phyloP scores from a whole-genome alignment of 2,797 vertebrate species.

The Pangasius krempfi region DNA sequence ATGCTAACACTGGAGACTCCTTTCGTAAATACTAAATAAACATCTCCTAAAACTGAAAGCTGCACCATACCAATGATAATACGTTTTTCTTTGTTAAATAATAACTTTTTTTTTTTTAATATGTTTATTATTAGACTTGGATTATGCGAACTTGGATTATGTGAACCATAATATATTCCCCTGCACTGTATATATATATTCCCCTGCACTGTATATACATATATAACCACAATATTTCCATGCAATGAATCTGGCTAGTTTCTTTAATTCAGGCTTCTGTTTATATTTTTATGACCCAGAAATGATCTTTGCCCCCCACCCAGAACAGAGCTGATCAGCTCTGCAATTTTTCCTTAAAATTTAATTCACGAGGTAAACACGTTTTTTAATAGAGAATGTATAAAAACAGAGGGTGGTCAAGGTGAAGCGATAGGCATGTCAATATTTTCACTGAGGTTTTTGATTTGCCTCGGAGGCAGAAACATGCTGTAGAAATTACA shows the following conservation, averaged over 20 bases:
- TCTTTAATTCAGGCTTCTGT: neutral
- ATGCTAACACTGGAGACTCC: neutral
- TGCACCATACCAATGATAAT: neutral
- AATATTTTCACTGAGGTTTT: neutral
- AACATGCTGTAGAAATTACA: neutral
- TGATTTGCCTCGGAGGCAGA: constrained; percentile 9
- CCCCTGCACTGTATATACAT: too few species aligned
- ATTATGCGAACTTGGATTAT: neutral
- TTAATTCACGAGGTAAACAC: neutral
- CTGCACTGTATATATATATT: too few species aligned
- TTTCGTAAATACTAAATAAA: neutral
- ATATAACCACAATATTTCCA: neutral
- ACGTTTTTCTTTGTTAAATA: neutral
- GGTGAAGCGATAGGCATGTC: neutral
- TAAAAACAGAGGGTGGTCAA: neutral
- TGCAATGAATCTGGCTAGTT: neutral
- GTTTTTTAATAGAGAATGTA: neutral
- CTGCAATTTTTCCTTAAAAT: neutral
- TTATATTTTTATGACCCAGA: neutral
- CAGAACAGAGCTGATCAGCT: neutral
- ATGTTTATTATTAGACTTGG: neutral
- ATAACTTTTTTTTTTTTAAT: neutral
- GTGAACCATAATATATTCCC: neutral
- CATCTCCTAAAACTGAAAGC: neutral
- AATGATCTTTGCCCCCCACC: neutral